Evolutionary conservation across 2,888 invertebrate species (phyloP), one percentile per base, ranked within the genome.

Genomic region (Fragum whitleyi): DNA sequence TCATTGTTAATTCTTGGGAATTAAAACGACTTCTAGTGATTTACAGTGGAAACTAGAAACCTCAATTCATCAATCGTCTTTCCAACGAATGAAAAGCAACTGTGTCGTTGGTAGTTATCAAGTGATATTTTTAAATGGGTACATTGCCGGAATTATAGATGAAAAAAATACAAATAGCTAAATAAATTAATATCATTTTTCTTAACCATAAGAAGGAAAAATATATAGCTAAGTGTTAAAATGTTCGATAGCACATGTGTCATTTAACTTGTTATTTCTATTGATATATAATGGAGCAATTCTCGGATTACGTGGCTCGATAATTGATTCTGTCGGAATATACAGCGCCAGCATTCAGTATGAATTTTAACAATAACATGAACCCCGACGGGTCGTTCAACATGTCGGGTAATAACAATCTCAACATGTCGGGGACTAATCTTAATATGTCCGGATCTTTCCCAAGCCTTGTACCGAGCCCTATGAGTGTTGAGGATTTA

Each of bases 301-400:
- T 11, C 26, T 57, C 57, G 57, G 28, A 57, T 57, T 57, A 28
- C 57, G 21, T 57, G 26, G 57, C 11, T 57, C 1, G 23, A 57
- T 57, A 11, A 28, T 57, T 2, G 57, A 57, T 57, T 47, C n/a
- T 47, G n/a, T 47, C 2, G n/a, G 47, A 47, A 47, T 47, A 47
- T 47, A 47, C 5, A 14, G 28, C 11, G 26, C 32, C 23, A 3
- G 23, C 26, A 21, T 23, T 7, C 28, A 65, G 21, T 21, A 65
- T 65, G 65, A 65, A 42, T 65, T 65, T 65, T 39, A 39, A 61
- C n/a, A 61, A 61, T 32, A 61, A 61, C 29, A 32, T 61, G n/a
- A 61, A 65, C n/a, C 65, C 42, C 14, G 42, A 23, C 16, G 42
- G 26, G 14, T 42, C 65, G 9, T 23, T 39, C 19, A 39, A 65